Base-by-base conservation (phyloP, 92 coral and sea anemone species). In the Porites lobata region DNA sequence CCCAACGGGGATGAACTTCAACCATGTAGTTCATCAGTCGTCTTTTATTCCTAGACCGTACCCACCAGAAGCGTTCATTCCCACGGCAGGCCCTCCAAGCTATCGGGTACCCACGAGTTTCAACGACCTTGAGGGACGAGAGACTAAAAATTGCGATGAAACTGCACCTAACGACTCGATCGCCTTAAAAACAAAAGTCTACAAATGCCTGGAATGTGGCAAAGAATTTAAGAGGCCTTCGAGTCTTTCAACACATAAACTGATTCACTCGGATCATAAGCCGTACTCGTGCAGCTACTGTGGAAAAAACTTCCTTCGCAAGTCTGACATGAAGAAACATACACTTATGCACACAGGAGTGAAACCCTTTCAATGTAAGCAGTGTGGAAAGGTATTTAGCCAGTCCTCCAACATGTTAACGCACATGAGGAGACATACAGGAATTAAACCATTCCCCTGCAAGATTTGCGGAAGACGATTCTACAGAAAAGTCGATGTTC, bases 291-390 rank as follows among this genome's bases (percentile, higher is more conserved):
- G 98, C 70, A 82, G 68, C 38, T 95, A 93, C 74, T 95, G 98
- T 14, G 98, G 94, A 9, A 95, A 95, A 74, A 93, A 93, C 73
- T 95, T 95, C 79, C 95, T 95, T 8, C 94, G 98, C 69, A 95
- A 95, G 77, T 95, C 98, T 9, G 98, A 95, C 88, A 95, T 95
- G 98, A 95, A 95, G 87, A 95, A 95, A 58, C 98, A 95, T 71
- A 95, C 96, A 0, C 75, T 95, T 38, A 95, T 95, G 98, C 98
- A 95, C 68, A 95, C 98, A 1, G 98, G 98, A 29, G 96, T 90
- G n/a, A 95, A 95, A 22, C 98, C 98, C 0, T 95, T 95, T 69
- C 96, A 93, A 79, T 95, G 98, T 58, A 93, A 93, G 88, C 98
- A 95, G 65, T 95, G 98, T 43, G 98, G 98, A 0, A 95, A 95